A percentile compares a stretch with the other conserved stretches of the same genome.
Conservation (phyloP, 2,113 vertebrate species). For the Lophius piscatorius region DNA sequence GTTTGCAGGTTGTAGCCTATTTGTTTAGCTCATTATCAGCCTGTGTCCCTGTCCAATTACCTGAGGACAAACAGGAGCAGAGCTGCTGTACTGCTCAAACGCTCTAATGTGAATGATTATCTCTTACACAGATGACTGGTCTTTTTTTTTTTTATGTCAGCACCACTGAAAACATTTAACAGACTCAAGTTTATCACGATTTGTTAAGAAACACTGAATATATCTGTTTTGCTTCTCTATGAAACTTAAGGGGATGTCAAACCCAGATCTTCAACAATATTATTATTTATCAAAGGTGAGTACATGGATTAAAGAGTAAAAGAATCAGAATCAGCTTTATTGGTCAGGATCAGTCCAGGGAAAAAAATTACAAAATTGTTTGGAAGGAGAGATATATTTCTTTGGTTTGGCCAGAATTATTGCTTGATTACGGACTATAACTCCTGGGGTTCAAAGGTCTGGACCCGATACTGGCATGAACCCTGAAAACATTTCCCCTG, state of each 20-base stretch:
- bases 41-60: slow-evolving; percentile 48
- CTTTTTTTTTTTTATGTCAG: neutral
- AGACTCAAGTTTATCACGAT: neutral
- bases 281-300: no score
- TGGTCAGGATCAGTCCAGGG: no score
- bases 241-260: no score
- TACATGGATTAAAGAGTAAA: no score
- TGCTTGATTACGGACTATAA: no score
- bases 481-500: no score
- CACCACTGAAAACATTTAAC: neutral
- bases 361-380: no score
- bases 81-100: slow-evolving; percentile 35
- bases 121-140: neutral
- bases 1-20: slow-evolving; percentile 32
- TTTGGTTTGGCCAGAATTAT: no score
- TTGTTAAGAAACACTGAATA: neutral
- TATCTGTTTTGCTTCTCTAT: neutral
- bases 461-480: no score
- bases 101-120: slow-evolving; percentile 32
- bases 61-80: slow-evolving; percentile 47
- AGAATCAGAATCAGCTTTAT: no score
- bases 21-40: slow-evolving; percentile 48
- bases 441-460: no score
- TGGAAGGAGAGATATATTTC: no score
- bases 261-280: neutral